Evolutionary conservation across 1,140 invertebrate genomes (phyloP), one percentile per base, ranked within the genome.

Genomic region (Bombus superbus): DNA sequence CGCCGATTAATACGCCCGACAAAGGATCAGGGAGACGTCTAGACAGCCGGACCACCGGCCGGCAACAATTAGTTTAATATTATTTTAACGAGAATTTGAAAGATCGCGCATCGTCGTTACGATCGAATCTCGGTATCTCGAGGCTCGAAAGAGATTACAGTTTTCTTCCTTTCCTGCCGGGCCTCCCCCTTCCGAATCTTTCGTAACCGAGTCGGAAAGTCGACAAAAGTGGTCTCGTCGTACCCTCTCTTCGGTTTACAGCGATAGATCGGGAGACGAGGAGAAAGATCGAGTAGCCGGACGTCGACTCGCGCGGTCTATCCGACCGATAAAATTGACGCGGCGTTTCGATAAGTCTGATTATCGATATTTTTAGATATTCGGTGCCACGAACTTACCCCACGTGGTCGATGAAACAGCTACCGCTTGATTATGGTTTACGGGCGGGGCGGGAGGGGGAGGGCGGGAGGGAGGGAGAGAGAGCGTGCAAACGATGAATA

Each of bases 331-430:
- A 72, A 22, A 53, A 84, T 79, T 79, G 28, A 79, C 42, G 53
- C 66, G 35, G 22, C 9, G 44, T 40, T 10, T 13, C 62, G 18
- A 1, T 69, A 53, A 40, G 28, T 73, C 42, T 68, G 64, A 80
- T 85, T 73, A 85, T 80, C 53, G 83, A 80, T 85, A 85, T 85
- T 85, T 80, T 42, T 35, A 32, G 66, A 32, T 40, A 64, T 85
- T 68, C 83, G 47, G 10, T 72, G 18, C 68, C 59, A 64, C 22
- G n/a, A 64, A 81, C 59, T 81, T 44, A 38, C 75, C 73, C 44
- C 77, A 68, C 28, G 42, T 68, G 78, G 76, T 25, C 59, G 10
- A 35, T 53, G 83, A 13, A 44, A 42, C 40, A 66, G 35, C 38
- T 28, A 72, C 78, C 69, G 59, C 47, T 47, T 38, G 84, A 81